Evolutionary conservation across 2,888 invertebrate genomes (phyloP).

Genomic region (Lysandra bellargus): DNA sequence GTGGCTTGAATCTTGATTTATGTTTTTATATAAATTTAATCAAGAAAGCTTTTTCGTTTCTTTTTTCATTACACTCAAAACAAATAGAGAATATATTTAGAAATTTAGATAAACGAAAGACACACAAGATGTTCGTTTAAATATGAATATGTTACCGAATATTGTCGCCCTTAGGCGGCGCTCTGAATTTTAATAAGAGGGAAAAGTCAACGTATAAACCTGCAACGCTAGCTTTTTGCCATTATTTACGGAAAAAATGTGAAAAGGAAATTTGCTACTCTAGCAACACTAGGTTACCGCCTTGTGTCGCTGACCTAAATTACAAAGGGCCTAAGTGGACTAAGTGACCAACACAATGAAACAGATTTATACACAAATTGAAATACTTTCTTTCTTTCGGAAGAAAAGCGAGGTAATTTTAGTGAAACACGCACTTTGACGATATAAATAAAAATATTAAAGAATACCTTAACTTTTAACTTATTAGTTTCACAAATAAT

Average conservation of each 20-base stretch:
- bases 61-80: not conserved
- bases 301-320: slow-evolving; percentile 2
- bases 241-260: slow-evolving; percentile 22
- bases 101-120: slow-evolving; percentile 23
- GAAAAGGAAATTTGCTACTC: slow-evolving; percentile 14
- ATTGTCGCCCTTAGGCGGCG: slow-evolving; percentile 27
- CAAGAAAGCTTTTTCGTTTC: not conserved
- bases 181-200: slow-evolving; percentile 28
- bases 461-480: too few relatives aligned
- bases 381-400: not conserved
- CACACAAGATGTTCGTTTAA: slow-evolving; percentile 35
- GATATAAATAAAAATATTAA: not conserved
- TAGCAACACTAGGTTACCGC: slow-evolving; percentile 1
- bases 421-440: not conserved
- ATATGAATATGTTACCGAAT: slow-evolving; percentile 36
- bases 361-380: not conserved
- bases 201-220: slow-evolving; percentile 32
- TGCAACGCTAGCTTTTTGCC: not conserved
- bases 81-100: slow-evolving; percentile 4
- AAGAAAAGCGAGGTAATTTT: not conserved
- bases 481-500: too few relatives aligned
- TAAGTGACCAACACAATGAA: not conserved
- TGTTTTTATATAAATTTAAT: not conserved
- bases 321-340: not conserved
- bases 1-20: not conserved